A percentile compares a stretch with the other conserved stretches of the same genome.
These are phyloP conservation scores for Eospalax fontanierii DNA, from an alignment of 2,797 vertebrate genomes.

Conservation along the genomic window DNA sequence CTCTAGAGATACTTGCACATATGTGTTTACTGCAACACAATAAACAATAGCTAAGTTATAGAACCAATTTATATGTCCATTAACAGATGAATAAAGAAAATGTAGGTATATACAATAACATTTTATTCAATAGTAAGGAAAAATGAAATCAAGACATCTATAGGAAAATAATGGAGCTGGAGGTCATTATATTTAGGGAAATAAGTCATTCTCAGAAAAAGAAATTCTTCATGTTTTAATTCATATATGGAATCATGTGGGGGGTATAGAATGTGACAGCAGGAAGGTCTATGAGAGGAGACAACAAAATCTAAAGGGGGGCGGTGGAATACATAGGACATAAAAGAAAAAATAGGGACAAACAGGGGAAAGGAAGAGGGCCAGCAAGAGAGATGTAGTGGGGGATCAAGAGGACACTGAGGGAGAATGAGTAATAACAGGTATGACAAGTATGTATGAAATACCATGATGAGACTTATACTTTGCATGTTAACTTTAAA, in stretches of 20 bases:
- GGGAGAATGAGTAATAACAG: background rate
- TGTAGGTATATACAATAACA: background rate
- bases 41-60: background rate
- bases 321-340: background rate
- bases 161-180: background rate
- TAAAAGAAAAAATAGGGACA: background rate
- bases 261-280: background rate
- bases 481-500: background rate
- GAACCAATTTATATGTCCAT: background rate
- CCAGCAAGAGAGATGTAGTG: too few species aligned
- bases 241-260: background rate
- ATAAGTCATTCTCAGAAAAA: background rate
- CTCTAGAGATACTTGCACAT: background rate
- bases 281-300: background rate
- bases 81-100: background rate
- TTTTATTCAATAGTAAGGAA: background rate
- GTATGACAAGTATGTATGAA: background rate
- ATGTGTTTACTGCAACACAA: background rate
- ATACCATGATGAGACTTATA: background rate
- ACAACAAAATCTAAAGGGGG: background rate
- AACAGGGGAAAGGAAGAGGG: background rate
- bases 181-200: background rate
- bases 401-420: background rate
- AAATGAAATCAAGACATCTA: background rate
- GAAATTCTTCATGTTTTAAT: background rate